Conservation (phyloP, 1,140 invertebrate species). For the Leptinotarsa undecemlineata region DNA sequence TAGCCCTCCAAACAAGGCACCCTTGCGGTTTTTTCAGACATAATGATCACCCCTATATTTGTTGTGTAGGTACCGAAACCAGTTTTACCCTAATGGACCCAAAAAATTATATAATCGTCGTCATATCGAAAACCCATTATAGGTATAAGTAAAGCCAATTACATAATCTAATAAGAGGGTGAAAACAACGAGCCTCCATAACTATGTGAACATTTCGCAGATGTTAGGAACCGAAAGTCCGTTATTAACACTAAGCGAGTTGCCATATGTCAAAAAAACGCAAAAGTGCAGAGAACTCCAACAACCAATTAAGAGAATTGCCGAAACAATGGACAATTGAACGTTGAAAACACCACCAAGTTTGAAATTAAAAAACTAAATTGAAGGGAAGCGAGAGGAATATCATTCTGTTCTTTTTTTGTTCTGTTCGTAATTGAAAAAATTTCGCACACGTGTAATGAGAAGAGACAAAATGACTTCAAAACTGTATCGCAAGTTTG, state of each 20-base stretch:
- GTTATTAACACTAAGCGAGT: background rate
- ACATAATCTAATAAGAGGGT: background rate
- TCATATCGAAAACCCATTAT: background rate
- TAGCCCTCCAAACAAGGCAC: too few species aligned
- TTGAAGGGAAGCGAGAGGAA: background rate
- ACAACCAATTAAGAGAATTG: background rate
- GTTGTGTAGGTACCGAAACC: too few species aligned
- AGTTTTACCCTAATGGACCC: too few species aligned
- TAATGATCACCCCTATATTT: too few species aligned
- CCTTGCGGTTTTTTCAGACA: too few species aligned
- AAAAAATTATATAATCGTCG: too few species aligned
- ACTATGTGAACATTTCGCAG: background rate
- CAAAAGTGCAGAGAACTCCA: background rate
- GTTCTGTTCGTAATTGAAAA: background rate
- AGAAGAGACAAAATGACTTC: background rate
- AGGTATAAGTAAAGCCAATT: background rate
- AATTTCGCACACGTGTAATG: background rate
- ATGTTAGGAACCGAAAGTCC: background rate
- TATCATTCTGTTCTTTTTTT: background rate
- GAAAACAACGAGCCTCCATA: background rate
- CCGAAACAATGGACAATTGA: slow-evolving; percentile 8
- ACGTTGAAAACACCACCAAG: background rate
- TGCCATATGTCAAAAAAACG: background rate
- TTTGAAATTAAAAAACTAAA: slow-evolving; percentile 4
- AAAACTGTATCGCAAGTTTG: background rate